These are phyloP conservation scores for rabbit (Oryctolagus cuniculus) DNA, from an alignment of 2,113 vertebrate species.

Conservation along the genomic window DNA sequence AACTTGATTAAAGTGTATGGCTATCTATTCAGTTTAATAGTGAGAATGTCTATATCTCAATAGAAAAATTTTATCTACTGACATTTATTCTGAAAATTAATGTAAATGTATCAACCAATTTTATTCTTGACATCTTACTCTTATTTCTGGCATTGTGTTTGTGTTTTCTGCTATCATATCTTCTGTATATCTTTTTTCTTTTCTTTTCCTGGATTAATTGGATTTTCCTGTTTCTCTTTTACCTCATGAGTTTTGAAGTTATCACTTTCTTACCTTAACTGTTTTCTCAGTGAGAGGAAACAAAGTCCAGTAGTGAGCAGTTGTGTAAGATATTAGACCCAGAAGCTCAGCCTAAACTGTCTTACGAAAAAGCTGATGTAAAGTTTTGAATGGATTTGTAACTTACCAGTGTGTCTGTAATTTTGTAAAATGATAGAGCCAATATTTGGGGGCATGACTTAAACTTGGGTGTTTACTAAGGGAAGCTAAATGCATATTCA, in stretches of 20 bases:
- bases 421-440: conserved; percentile 29
- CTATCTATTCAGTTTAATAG: conserved; percentile 22
- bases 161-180: not conserved
- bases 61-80: not conserved
- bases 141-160: not conserved
- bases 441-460: not conserved
- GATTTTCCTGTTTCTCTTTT: conserved; percentile 36
- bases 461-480: not conserved
- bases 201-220: not conserved
- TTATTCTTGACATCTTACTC: conserved; percentile 25
- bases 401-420: not conserved
- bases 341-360: not conserved
- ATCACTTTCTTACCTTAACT: not conserved
- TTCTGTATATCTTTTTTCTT: not conserved
- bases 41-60: not conserved
- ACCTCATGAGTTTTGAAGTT: conserved; percentile 15
- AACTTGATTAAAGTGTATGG: conserved; percentile 7
- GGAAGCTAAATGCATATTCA: not conserved
- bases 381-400: conserved; percentile 36
- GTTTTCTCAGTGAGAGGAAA: conserved; percentile 20
- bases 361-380: not conserved
- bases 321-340: not conserved
- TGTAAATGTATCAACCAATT: not conserved
- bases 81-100: conserved; percentile 42
- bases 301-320: not conserved